These are phyloP conservation scores for Andrena cerasifolii DNA, from an alignment of 1,140 invertebrate species.

Conservation along the genomic window DNA sequence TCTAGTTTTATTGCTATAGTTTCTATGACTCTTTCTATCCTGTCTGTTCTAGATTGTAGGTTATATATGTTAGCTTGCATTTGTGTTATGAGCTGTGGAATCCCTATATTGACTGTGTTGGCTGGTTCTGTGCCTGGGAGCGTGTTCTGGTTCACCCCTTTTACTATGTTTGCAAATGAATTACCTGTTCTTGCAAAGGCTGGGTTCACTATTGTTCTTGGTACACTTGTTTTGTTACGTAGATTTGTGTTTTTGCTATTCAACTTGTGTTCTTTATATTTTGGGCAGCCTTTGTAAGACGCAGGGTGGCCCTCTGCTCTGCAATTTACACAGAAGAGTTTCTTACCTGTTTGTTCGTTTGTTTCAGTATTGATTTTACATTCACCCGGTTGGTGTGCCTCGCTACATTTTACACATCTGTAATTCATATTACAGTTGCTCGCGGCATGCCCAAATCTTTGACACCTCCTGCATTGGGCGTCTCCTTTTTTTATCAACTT, in stretches of 20 bases:
- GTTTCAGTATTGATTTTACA: neutral
- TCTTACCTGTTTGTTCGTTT: no score
- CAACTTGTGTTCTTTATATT: neutral
- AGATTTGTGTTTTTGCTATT: neutral
- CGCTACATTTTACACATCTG: constrained; percentile 48
- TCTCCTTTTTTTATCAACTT: neutral
- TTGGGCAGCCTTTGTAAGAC: neutral
- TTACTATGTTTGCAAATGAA: neutral
- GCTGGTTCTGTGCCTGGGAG: neutral
- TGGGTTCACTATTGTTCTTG: neutral
- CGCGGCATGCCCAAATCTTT: constrained; percentile 29
- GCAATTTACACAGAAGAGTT: neutral
- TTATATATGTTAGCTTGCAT: no score
- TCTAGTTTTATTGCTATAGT: neutral
- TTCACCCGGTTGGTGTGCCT: constrained; percentile 28
- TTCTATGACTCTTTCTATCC: constrained; percentile 5
- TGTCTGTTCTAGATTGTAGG: constrained; percentile 17
- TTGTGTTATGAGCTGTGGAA: neutral
- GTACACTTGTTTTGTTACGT: neutral
- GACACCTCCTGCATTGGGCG: constrained; percentile 43
- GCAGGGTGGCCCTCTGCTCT: neutral
- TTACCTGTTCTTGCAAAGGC: neutral
- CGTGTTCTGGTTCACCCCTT: neutral
- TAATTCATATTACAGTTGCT: constrained; percentile 25
- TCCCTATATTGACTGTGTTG: neutral